Evolutionary conservation across 1,140 invertebrate species (phyloP), one percentile per base, ranked within the genome.

Genomic region (Armadillidium nasatum): DNA sequence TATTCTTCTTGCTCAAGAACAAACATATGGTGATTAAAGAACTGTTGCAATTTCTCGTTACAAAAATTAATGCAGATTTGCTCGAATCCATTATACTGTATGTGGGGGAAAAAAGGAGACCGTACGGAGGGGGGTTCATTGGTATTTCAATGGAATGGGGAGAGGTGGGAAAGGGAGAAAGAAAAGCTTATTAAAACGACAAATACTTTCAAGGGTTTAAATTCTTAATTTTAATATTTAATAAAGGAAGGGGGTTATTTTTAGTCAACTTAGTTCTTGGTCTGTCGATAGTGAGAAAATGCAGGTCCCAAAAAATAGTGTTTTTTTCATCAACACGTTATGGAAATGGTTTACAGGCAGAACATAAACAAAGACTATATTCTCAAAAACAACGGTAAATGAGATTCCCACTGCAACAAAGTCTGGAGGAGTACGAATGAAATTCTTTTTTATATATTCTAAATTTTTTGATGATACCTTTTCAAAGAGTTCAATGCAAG

Each of bases 11-110:
- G 97, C 88, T 99, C 97, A 85, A 99, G 90, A 82, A 99, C 96
- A 88, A 99, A 99, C 97, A 99, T 99, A 89, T 99, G 97, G 87
- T 99, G 96, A 89, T 99, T 99, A 94, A 99, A 99, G 91, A 99
- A 99, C 87, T 99, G 97, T 88, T 99, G 97, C 83, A 99, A 89
- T 87, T 97, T 96, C 90, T 99, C 97, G 87, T 99, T 99, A 87
- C 97, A 98, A 89, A 98, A 98, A 91, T 99, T 99, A 91, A 99
- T 99, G 89, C 97, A 99, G 86, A 99, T 90, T 88, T 99, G 97
- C 89, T 99, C 97, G 89, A 99, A 99, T 87, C 95, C 94, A 75
- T 75, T 75, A 60, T 67, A 75, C 73, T 75, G 73, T 72, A 60
- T 60, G 11, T 60, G 50, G 50, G 50, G 50, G 50, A 33, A 33